Evolutionary conservation across 2,113 vertebrate species (phyloP).

Genomic region (Callithrix jacchus): DNA sequence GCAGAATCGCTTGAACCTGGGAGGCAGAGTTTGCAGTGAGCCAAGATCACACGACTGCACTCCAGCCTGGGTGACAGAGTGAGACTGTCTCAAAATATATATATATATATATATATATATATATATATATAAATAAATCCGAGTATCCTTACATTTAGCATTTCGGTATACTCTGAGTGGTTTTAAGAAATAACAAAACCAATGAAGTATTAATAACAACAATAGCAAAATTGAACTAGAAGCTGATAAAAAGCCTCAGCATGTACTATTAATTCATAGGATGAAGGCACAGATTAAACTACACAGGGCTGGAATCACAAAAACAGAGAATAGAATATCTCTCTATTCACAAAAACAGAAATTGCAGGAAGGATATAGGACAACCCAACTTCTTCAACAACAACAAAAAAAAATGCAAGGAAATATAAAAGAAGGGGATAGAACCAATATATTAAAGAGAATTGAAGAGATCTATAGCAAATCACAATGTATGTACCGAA

Average conservation of each 20-base stretch:
- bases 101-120: too few species aligned
- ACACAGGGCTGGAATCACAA: not conserved
- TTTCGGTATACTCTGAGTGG: not conserved
- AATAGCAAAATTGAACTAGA: not conserved
- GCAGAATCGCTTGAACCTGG: too few species aligned
- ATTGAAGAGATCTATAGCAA: not conserved
- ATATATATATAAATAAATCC: not conserved
- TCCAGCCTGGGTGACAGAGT: too few species aligned
- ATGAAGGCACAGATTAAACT: not conserved
- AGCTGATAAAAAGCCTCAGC: not conserved
- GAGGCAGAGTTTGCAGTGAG: too few species aligned
- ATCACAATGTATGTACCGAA: not conserved
- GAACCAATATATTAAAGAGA: not conserved
- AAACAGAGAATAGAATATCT: not conserved
- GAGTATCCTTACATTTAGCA: conserved; percentile 23
- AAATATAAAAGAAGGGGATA: not conserved
- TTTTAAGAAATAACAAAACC: conserved; percentile 38
- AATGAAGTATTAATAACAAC: not conserved
- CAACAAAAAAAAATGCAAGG: not conserved
- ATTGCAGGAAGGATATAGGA: not conserved
- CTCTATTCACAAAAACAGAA: not conserved
- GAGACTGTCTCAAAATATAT: too few species aligned
- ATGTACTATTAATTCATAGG: not conserved
- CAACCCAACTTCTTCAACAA: not conserved
- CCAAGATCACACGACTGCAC: too few species aligned